Conservation (phyloP, 2,113 vertebrate genomes). For the Grammomys surdaster region DNA sequence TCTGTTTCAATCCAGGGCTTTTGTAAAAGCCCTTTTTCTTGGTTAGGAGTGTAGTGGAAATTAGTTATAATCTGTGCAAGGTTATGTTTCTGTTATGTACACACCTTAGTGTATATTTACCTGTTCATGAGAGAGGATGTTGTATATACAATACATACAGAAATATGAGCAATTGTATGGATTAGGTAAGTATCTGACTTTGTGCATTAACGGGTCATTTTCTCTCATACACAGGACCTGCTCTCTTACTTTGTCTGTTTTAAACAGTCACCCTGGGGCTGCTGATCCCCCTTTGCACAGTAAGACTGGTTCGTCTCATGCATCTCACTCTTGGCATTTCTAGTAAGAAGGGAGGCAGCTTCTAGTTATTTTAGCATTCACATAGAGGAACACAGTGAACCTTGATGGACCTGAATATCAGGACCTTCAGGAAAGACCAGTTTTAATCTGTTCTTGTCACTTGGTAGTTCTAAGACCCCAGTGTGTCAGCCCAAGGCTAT, state of each 20-base stretch:
- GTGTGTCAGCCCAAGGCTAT: background rate
- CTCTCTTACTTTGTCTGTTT: background rate
- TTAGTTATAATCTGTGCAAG: background rate
- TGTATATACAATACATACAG: background rate
- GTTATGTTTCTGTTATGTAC: background rate
- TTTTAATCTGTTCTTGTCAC: background rate
- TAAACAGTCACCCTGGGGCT: background rate
- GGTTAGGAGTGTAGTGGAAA: background rate
- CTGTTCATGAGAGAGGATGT: background rate
- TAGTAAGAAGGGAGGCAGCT: rapidly evolving
- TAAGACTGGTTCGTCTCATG: rapidly evolving
- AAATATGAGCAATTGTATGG: background rate
- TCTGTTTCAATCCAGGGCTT: background rate
- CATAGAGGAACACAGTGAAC: background rate
- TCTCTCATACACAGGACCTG: background rate
- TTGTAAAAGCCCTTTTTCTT: background rate
- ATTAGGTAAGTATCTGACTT: background rate
- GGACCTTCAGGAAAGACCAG: background rate
- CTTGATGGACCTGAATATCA: background rate
- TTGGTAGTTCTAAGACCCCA: background rate
- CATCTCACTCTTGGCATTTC: background rate
- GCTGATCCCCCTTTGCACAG: background rate
- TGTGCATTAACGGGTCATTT: background rate
- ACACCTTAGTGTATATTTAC: background rate
- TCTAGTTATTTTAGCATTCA: background rate